A percentile compares a stretch with the other conserved stretches of the same genome.
These are phyloP conservation scores for Molanna angustata DNA, from an alignment of 2,888 invertebrate genomes.

Conservation along the genomic window DNA sequence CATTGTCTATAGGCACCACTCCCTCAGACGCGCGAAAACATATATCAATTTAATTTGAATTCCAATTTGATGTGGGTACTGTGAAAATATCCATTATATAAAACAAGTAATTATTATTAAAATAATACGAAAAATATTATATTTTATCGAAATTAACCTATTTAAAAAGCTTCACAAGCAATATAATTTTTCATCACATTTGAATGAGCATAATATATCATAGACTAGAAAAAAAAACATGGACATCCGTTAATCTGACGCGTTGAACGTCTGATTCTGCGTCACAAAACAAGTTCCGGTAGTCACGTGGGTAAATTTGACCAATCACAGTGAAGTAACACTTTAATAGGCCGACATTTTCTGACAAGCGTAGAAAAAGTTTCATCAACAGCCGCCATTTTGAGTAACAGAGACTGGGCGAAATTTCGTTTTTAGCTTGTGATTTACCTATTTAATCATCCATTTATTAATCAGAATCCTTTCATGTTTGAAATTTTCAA, in stretches of 20 bases:
- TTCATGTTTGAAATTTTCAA: slow-evolving; percentile 60
- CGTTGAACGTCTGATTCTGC: slow-evolving; percentile 49
- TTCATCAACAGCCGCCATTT: slow-evolving; percentile 96
- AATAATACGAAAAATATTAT: no score
- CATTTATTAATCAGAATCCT: slow-evolving; percentile 57
- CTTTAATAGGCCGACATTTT: slow-evolving; percentile 60
- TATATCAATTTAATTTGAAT: slow-evolving; percentile 5
- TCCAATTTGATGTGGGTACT: neutral
- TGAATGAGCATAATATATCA: no score
- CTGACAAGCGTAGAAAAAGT: slow-evolving; percentile 95
- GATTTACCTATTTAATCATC: slow-evolving; percentile 64
- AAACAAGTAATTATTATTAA: neutral
- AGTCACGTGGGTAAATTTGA: slow-evolving; percentile 48
- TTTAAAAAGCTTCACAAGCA: no score
- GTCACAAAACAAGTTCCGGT: slow-evolving; percentile 44
- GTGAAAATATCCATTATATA: neutral
- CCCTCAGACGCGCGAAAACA: slow-evolving; percentile 47
- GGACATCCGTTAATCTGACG: slow-evolving; percentile 43
- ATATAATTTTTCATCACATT: no score
- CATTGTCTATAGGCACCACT: slow-evolving; percentile 45
- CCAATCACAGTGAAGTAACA: slow-evolving; percentile 48
- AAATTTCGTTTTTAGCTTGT: slow-evolving; percentile 71
- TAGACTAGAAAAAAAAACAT: slow-evolving; percentile 37
- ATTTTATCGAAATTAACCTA: no score
- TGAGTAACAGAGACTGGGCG: slow-evolving; percentile 77